phyloP scores from a whole-genome alignment of 2,888 invertebrate genomes.

The Melanophora roralis region DNA sequence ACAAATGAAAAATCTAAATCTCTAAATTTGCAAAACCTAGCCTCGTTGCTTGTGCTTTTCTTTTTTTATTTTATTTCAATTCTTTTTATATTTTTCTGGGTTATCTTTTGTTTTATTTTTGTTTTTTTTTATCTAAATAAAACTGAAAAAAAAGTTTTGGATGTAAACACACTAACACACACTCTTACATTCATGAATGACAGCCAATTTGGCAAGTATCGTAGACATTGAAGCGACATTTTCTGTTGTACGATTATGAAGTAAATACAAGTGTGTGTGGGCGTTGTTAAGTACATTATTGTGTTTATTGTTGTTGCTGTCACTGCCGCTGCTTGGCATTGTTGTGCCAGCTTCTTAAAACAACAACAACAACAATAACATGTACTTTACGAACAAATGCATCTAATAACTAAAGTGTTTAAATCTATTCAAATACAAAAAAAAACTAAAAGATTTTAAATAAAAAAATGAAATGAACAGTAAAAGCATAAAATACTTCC shows the following conservation, averaged over 20 bases:
- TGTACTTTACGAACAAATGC: neutral
- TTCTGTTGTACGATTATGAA: constrained; percentile 1
- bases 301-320: constrained; percentile 19
- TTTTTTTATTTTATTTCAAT: constrained; percentile 39
- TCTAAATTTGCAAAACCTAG: too few relatives aligned
- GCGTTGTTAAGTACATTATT: constrained; percentile 29
- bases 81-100: neutral
- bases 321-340: neutral
- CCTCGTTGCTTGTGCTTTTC: neutral
- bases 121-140: constrained; percentile 8
- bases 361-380: constrained; percentile 13
- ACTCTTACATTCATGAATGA: constrained; percentile 23
- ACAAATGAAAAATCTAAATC: too few relatives aligned
- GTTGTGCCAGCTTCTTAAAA: constrained; percentile 7
- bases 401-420: neutral
- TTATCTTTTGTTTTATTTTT: constrained; percentile 10
- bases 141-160: neutral
- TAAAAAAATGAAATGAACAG: constrained; percentile 9
- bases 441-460: constrained; percentile 22
- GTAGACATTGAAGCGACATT: constrained; percentile 62
- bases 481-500: constrained; percentile 48
- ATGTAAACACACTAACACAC: neutral
- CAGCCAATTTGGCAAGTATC: constrained; percentile 60
- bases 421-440: neutral
- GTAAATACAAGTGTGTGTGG: neutral